Evolutionary conservation across 2,797 vertebrate genomes (phyloP).

Genomic region (Bradypus variegatus): DNA sequence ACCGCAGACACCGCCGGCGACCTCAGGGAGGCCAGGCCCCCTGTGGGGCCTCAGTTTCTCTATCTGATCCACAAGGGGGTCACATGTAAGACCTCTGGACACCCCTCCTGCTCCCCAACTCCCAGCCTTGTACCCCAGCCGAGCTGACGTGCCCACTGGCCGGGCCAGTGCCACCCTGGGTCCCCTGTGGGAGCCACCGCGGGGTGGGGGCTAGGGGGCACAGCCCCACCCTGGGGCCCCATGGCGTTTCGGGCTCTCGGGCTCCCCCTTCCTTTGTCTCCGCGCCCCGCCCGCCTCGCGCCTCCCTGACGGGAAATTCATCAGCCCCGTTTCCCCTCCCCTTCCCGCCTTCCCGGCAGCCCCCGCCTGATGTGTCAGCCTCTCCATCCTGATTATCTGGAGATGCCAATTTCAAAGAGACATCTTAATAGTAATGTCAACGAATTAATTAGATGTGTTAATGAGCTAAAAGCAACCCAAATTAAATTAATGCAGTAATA

Average conservation of each 20-base stretch:
- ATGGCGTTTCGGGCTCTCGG: slow-evolving; percentile 34
- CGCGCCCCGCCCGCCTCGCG: slow-evolving; percentile 67
- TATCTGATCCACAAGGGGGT: not conserved
- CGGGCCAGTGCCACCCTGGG: not conserved
- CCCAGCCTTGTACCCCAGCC: not conserved
- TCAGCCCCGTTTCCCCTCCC: slow-evolving; percentile 71
- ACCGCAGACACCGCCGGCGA: not conserved
- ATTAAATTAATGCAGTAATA: slow-evolving; percentile 99
- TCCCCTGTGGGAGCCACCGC: not conserved
- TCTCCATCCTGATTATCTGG: slow-evolving; percentile 99
- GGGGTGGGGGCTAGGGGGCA: not conserved
- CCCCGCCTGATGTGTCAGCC: slow-evolving; percentile 93
- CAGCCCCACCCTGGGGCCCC: not conserved
- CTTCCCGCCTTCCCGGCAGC: slow-evolving; percentile 79
- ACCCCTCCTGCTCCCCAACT: not conserved
- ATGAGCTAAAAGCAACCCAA: slow-evolving; percentile 99
- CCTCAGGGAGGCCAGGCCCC: not conserved
- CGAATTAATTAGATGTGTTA: slow-evolving; percentile 99
- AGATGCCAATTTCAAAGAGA: slow-evolving; percentile 99
- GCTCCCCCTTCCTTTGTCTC: slow-evolving; percentile 67
- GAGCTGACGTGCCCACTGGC: not conserved
- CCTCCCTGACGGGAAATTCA: slow-evolving; percentile 80
- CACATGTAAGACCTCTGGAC: fast-evolving
- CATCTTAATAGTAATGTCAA: slow-evolving; percentile 99
- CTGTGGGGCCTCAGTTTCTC: not conserved